A percentile compares a stretch with the other conserved stretches of the same genome.
phyloP scores from a whole-genome alignment of 2,888 invertebrate genomes.

The Apodemia hepburni region DNA sequence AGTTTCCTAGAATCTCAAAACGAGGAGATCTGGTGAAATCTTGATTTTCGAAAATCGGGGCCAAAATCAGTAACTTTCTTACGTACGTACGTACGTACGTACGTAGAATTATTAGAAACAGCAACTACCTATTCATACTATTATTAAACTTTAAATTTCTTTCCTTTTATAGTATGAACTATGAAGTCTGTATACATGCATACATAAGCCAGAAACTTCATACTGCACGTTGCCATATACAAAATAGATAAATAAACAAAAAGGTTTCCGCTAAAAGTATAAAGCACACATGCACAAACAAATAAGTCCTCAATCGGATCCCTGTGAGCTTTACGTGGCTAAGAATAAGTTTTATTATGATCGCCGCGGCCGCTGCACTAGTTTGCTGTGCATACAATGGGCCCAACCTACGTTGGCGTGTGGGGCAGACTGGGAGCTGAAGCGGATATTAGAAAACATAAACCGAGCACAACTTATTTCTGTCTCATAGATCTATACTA shows the following conservation, averaged over 20 bases:
- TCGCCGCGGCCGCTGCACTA: constrained; percentile 24
- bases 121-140: no score
- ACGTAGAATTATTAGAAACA: no score
- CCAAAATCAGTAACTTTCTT: no score
- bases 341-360: constrained; percentile 29
- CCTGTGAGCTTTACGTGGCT: constrained; percentile 13
- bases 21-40: no score
- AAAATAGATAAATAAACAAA: constrained; percentile 16
- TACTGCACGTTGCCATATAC: not conserved
- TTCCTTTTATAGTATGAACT: not conserved
- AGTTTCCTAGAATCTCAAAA: no score
- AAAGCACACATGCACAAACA: constrained; percentile 14
- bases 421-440: not conserved
- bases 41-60: no score
- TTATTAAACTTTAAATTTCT: not conserved
- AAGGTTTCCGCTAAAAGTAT: constrained; percentile 20
- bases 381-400: constrained; percentile 29
- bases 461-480: no score
- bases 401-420: not conserved
- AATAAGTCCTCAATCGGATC: constrained; percentile 1
- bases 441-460: not conserved
- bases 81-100: no score
- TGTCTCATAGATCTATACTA: no score
- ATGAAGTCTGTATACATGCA: no score
- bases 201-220: constrained; percentile 5